Percentiles rank a stretch among this genome's conserved stretches.
Conservation (phyloP, 2,797 vertebrate genomes). For the Sandelia bainsii region DNA sequence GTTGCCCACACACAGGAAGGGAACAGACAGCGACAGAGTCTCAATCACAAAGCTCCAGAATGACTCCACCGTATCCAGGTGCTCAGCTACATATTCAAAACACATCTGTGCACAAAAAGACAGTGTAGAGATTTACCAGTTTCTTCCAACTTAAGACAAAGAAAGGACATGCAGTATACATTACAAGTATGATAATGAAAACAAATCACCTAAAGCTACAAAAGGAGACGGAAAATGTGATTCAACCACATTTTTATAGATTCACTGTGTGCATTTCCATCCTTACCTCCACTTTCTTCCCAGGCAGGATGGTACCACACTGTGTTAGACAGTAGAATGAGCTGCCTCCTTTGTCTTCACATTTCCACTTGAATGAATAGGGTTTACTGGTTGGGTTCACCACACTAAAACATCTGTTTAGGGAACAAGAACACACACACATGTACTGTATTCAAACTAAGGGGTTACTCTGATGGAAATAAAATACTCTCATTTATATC, state of each 20-base stretch:
- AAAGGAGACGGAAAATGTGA: background rate
- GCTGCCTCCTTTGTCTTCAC: conserved; percentile 78
- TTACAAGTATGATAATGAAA: background rate
- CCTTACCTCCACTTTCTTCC: conserved; percentile 88
- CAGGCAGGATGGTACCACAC: conserved; percentile 83
- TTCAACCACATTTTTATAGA: too few relatives aligned
- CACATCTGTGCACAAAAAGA: conserved; percentile 76
- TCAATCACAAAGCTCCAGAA: conserved; percentile 90
- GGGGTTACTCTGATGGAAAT: background rate
- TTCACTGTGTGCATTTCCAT: background rate
- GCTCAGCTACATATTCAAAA: conserved; percentile 87
- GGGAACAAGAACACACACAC: conserved; percentile 12
- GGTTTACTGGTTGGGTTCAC: conserved; percentile 88
- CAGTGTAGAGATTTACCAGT: conserved; percentile 4
- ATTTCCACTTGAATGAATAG: conserved; percentile 89
- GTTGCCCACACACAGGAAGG: conserved; percentile 90
- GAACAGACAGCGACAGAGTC: conserved; percentile 83
- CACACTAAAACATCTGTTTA: conserved; percentile 86
- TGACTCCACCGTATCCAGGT: conserved; percentile 87
- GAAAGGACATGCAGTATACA: background rate
- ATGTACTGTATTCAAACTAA: background rate
- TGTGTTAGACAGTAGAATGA: conserved; percentile 87
- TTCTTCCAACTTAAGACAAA: background rate
- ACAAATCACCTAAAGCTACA: background rate
- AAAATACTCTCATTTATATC: background rate